These are phyloP conservation scores for Gallinago undulata DNA, from an alignment of 2,113 vertebrate species.

Conservation along the genomic window DNA sequence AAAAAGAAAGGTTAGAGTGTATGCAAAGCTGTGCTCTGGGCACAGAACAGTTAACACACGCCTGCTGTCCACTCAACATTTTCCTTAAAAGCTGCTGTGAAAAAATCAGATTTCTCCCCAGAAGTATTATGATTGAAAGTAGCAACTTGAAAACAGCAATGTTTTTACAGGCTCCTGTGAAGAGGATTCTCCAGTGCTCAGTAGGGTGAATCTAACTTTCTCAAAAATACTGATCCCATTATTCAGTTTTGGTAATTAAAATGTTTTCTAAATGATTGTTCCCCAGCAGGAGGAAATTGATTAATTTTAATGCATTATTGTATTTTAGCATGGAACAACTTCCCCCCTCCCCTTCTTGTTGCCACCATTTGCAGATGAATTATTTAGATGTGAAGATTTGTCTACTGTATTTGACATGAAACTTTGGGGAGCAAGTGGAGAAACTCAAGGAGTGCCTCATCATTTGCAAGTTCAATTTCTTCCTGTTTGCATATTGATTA, in stretches of 20 bases:
- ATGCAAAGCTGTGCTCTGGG: background rate
- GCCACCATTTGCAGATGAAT: conserved; percentile 42
- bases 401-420: background rate
- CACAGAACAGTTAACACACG: background rate
- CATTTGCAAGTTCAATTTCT: background rate
- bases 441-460: conserved; percentile 10
- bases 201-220: conserved; percentile 16
- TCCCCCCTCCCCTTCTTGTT: background rate
- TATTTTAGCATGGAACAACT: conserved; percentile 37
- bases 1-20: background rate
- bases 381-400: conserved; percentile 59
- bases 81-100: background rate
- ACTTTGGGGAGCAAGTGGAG: conserved; percentile 13
- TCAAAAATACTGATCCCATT: conserved; percentile 40
- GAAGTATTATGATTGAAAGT: conserved; percentile 24
- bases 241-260: conserved; percentile 49
- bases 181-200: conserved; percentile 34
- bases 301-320: conserved; percentile 62
- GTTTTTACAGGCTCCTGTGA: conserved; percentile 34
- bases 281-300: conserved; percentile 50
- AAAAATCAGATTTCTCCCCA: background rate
- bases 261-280: conserved; percentile 54
- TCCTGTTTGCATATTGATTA: background rate
- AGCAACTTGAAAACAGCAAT: background rate
- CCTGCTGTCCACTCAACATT: background rate